Percentiles rank a stretch among this genome's conserved stretches.
phyloP scores from a whole-genome alignment of 2,113 vertebrate species.

The Atherinomorus stipes region DNA sequence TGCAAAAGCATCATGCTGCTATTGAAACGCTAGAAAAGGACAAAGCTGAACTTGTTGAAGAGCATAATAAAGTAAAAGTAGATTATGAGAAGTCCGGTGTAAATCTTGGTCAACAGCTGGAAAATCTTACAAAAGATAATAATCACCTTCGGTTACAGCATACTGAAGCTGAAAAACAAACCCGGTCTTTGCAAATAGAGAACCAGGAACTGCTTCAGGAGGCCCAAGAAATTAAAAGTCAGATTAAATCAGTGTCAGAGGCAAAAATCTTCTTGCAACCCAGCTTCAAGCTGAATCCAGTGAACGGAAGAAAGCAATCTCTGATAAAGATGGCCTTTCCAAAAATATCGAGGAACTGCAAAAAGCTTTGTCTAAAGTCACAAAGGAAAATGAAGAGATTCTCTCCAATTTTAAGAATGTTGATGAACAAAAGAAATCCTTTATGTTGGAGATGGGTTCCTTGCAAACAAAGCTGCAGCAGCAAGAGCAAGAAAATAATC shows the following conservation, averaged over 20 bases:
- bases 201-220: constrained; percentile 64
- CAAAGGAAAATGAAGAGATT: constrained; percentile 80
- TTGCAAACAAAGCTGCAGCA: constrained; percentile 73
- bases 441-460: constrained; percentile 77
- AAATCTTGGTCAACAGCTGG: constrained; percentile 76
- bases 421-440: constrained; percentile 80
- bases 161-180: constrained; percentile 65
- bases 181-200: constrained; percentile 74
- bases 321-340: constrained; percentile 75
- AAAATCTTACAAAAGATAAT: constrained; percentile 75
- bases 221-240: constrained; percentile 71
- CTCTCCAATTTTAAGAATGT: constrained; percentile 79
- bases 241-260: constrained; percentile 75
- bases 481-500: constrained; percentile 76
- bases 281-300: constrained; percentile 70
- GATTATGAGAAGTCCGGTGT: constrained; percentile 70
- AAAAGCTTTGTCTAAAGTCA: constrained; percentile 71
- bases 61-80: constrained; percentile 77
- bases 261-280: constrained; percentile 79
- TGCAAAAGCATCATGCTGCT: constrained; percentile 76
- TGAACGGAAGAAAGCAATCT: constrained; percentile 74
- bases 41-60: constrained; percentile 75
- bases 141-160: constrained; percentile 65
- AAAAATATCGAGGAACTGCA: constrained; percentile 79
- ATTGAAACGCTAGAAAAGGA: constrained; percentile 78